A percentile compares a stretch with the other conserved stretches of the same genome.
Evolutionary conservation across 2,797 vertebrate species (phyloP).

Genomic region (Ptychobarbus kaznakovi): DNA sequence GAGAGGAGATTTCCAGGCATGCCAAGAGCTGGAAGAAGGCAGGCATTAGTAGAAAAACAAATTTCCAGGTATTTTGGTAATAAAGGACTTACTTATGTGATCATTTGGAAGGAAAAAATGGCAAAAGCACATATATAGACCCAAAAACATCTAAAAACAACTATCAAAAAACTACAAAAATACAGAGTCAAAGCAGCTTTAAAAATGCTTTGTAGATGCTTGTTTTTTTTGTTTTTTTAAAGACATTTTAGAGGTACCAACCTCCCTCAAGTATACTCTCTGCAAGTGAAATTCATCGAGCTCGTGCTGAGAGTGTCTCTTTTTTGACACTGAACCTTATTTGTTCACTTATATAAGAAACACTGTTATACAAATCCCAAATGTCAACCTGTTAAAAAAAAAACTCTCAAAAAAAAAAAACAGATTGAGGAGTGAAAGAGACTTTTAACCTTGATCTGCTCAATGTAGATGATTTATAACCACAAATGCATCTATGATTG

Average conservation of each 20-base stretch:
- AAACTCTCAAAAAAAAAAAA: background rate
- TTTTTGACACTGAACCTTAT: conserved; percentile 37
- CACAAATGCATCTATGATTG: background rate
- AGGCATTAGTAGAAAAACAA: background rate
- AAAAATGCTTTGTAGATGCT: background rate
- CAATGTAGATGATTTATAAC: background rate
- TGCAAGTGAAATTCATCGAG: conserved; percentile 46
- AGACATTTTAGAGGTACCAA: conserved; percentile 7
- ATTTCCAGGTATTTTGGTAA: background rate
- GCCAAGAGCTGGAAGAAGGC: background rate
- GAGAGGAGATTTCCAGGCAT: background rate
- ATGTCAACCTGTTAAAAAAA: no score
- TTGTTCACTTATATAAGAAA: conserved; percentile 31
- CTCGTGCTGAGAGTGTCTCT: background rate
- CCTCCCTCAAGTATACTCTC: conserved; percentile 44
- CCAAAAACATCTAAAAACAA: background rate
- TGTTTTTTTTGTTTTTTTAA: conserved; percentile 1
- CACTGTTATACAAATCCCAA: conserved; percentile 20
- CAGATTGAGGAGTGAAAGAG: background rate
- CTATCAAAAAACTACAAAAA: background rate
- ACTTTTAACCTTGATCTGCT: background rate
- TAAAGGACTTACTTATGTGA: background rate
- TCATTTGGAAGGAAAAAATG: background rate
- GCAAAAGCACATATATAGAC: background rate
- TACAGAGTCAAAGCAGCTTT: background rate